Evolutionary conservation across 2,797 vertebrate species (phyloP).

Genomic region (Enteromius radiatus): DNA sequence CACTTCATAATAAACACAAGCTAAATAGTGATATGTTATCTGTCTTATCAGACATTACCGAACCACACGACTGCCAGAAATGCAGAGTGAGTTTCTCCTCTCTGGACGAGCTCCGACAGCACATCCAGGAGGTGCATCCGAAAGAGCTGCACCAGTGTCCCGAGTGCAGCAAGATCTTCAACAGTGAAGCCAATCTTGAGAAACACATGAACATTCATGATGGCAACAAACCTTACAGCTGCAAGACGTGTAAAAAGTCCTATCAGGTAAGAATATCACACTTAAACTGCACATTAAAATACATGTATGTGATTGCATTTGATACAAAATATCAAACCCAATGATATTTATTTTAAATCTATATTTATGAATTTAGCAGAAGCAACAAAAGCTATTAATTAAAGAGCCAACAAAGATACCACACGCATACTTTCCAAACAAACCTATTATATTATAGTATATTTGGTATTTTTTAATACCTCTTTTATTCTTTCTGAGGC

Average conservation of each 20-base stretch:
- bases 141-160: slow-evolving; percentile 87
- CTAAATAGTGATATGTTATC: not conserved
- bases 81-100: slow-evolving; percentile 89
- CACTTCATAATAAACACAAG: not conserved
- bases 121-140: slow-evolving; percentile 84
- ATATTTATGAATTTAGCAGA: not conserved
- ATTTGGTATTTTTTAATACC: too few species aligned
- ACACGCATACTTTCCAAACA: not conserved
- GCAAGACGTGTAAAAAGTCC: slow-evolving; percentile 88
- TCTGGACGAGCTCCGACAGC: slow-evolving; percentile 84
- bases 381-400: not conserved
- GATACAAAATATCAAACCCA: not conserved
- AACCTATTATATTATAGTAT: not conserved
- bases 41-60: slow-evolving; percentile 77
- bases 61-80: slow-evolving; percentile 90
- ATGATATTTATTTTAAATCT: not conserved
- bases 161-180: slow-evolving; percentile 84
- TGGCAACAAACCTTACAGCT: slow-evolving; percentile 86
- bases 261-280: slow-evolving; percentile 81
- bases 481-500: not conserved
- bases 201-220: slow-evolving; percentile 82
- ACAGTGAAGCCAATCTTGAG: slow-evolving; percentile 80
- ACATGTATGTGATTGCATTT: not conserved
- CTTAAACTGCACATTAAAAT: not conserved
- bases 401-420: not conserved